Conservation (phyloP, 2,888 invertebrate genomes). For the Drosophila pseudotalamancana region DNA sequence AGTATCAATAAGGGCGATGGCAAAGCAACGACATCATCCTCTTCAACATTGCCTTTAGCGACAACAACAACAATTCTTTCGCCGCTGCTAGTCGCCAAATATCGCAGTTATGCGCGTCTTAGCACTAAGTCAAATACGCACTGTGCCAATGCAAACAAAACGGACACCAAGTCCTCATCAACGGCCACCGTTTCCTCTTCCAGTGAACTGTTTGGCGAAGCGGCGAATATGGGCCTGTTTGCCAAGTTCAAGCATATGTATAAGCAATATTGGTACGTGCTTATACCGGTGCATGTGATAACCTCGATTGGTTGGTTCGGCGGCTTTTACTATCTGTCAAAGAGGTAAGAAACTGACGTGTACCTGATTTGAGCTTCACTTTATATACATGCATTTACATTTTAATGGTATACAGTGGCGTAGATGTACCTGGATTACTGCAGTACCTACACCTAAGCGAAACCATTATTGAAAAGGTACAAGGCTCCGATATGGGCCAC, state of each 20-base stretch:
- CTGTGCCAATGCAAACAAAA: slow-evolving; percentile 57
- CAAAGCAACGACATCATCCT: slow-evolving; percentile 9
- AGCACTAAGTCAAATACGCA: slow-evolving; percentile 59
- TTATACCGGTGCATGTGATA: slow-evolving; percentile 95
- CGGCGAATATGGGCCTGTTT: slow-evolving; percentile 87
- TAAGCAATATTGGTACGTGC: slow-evolving; percentile 98
- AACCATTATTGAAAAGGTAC: slow-evolving; percentile 89
- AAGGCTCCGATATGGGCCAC: slow-evolving; percentile 93
- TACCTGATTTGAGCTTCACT: background rate
- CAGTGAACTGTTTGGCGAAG: slow-evolving; percentile 77
- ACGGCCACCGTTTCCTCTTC: slow-evolving; percentile 47
- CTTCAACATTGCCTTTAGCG: slow-evolving; percentile 15
- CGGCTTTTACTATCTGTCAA: slow-evolving; percentile 93
- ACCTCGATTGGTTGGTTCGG: slow-evolving; percentile 96
- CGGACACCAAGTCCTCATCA: slow-evolving; percentile 68
- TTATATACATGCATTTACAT: too few species aligned
- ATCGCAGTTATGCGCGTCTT: slow-evolving; percentile 41
- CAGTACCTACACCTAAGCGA: slow-evolving; percentile 92
- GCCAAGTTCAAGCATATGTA: slow-evolving; percentile 95
- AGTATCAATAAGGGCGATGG: slow-evolving; percentile 9
- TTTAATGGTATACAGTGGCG: slow-evolving; percentile 89
- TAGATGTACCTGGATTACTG: slow-evolving; percentile 93
- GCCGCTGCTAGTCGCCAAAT: slow-evolving; percentile 38
- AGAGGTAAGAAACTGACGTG: slow-evolving; percentile 87
- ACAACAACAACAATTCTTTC: slow-evolving; percentile 29